Evolutionary conservation across 1,140 invertebrate species (phyloP).

Genomic region (Heterodera carotae): DNA sequence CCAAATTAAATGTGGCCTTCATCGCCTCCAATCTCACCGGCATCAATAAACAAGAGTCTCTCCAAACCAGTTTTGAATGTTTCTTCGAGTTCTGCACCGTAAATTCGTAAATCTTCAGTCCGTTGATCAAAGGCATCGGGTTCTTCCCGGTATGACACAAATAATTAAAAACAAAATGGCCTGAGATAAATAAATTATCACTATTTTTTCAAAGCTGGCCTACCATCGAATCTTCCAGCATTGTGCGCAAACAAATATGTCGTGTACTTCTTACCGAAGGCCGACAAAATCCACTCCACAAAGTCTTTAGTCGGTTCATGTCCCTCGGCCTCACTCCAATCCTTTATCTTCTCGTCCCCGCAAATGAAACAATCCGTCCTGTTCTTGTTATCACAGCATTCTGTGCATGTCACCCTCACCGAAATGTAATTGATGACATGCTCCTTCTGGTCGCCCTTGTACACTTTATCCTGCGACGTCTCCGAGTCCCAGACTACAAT

Average conservation of each 20-base stretch:
- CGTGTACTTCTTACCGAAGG: background rate
- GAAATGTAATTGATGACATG: background rate
- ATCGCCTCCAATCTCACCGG: background rate
- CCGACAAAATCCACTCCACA: background rate
- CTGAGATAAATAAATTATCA: too few relatives aligned
- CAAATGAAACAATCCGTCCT: background rate
- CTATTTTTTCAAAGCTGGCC: too few relatives aligned
- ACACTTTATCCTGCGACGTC: background rate
- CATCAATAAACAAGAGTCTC: background rate
- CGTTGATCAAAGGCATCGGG: background rate
- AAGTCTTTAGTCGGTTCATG: background rate
- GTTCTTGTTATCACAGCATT: background rate
- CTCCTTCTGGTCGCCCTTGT: background rate
- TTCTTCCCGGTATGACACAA: background rate
- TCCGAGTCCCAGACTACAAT: conserved; percentile 7
- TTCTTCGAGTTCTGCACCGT: background rate
- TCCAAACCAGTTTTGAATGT: background rate
- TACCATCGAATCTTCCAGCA: background rate
- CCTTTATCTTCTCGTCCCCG: background rate
- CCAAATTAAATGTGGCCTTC: background rate
- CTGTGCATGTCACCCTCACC: background rate
- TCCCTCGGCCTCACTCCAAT: background rate
- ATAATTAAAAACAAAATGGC: background rate
- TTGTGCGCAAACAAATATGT: background rate
- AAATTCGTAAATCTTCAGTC: conserved; percentile 7